These are phyloP conservation scores for Aquatica leii DNA, from an alignment of 2,888 invertebrate genomes.

Conservation along the genomic window DNA sequence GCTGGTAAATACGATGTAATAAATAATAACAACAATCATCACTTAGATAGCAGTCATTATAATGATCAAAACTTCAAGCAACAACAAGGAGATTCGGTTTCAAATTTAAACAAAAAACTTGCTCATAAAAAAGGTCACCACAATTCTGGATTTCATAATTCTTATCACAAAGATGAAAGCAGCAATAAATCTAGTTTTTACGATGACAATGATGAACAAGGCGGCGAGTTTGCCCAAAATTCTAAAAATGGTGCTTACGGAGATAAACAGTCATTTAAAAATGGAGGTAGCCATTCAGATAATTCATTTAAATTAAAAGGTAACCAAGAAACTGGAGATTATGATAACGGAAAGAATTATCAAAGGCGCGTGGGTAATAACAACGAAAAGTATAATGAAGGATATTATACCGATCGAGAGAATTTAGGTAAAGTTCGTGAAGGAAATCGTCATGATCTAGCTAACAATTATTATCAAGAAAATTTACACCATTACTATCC, in stretches of 20 bases:
- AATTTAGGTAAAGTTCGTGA: constrained; percentile 41
- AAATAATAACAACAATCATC: constrained; percentile 50
- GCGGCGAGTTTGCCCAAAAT: constrained; percentile 55
- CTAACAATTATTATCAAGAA: constrained; percentile 28
- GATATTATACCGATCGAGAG: constrained; percentile 51
- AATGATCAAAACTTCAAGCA: constrained; percentile 53
- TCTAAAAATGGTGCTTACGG: constrained; percentile 49
- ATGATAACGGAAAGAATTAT: constrained; percentile 53
- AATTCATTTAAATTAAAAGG: constrained; percentile 49
- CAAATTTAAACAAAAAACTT: constrained; percentile 51
- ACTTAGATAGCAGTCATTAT: constrained; percentile 50
- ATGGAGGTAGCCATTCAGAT: constrained; percentile 50
- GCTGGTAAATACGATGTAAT: constrained; percentile 51
- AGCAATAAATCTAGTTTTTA: constrained; percentile 75
- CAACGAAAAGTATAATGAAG: constrained; percentile 52
- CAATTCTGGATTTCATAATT: constrained; percentile 73
- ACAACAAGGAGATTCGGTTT: constrained; percentile 48
- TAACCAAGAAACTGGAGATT: constrained; percentile 50
- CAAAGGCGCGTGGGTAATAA: constrained; percentile 50
- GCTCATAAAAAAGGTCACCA: constrained; percentile 74
- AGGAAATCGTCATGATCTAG: constrained; percentile 32
- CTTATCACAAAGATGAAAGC: constrained; percentile 75
- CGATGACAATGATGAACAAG: constrained; percentile 67
- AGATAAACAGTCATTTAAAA: constrained; percentile 42
- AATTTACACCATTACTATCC: constrained; percentile 15